Evolutionary conservation across 2,888 invertebrate species (phyloP), one percentile per base, ranked within the genome.

Genomic region (Hydriomena furcata): DNA sequence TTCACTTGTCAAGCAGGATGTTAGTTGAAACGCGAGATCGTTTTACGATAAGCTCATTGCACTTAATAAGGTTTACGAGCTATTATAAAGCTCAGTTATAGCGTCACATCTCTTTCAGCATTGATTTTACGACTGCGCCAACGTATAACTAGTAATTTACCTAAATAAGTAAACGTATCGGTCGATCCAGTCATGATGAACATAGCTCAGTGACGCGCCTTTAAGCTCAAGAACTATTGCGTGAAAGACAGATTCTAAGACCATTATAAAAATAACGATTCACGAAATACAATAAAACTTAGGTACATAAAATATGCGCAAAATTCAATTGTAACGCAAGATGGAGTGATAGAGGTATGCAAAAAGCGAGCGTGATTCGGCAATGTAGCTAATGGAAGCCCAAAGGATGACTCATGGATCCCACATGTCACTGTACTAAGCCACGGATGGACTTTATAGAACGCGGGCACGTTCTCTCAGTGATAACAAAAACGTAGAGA

Each of bases 311-410:
- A 28, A 38, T 25, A 30, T 49, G n/a, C 8, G 11, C 6, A 23
- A 35, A 47, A 41, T 36, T 25, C 30, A 45, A 51, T 42, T 30
- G 60, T 60, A 64, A 60, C 62, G 60, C 66, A 61, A 37, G 57
- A 61, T 63, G 65, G 68, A 65, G 65, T 40, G 27, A 60, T 66
- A 65, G 66, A 65, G 63, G 66, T 68, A 74, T 73, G 73, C 78
- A 78, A 81, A 83, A 84, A 81, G 76, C 73, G 70, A 81, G 66
- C 76, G 74, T 88, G 87, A 88, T 68, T 81, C 73, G 75, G 79
- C 83, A 79, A 78, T 37, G 74, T 74, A 73, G 72, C 79, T 86
- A 86, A 88, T 84, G 84, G 84, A 84, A 78, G 76, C 75, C 76
- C 79, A 67, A 68, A 77, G 79, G 78, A 81, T 83, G 81, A 83